Percentiles rank a stretch among this genome's conserved stretches.
phyloP scores from a whole-genome alignment of 2,797 vertebrate genomes.

The Artibeus jamaicensis region DNA sequence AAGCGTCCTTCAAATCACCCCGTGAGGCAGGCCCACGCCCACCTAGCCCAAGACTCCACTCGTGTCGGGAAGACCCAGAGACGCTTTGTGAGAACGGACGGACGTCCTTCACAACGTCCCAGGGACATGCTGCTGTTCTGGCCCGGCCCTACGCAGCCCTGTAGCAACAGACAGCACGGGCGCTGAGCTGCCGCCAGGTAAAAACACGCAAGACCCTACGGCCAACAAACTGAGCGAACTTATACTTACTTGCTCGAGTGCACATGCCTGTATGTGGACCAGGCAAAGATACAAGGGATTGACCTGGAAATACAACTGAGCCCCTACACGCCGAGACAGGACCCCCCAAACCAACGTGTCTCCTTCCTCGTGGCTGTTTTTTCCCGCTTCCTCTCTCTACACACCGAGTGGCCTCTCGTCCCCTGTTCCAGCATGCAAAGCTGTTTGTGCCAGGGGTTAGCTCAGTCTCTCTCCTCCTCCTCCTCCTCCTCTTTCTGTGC shows the following conservation, averaged over 20 bases:
- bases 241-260: neutral
- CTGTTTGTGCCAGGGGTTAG: neutral
- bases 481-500: neutral
- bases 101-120: rapidly evolving
- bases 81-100: neutral
- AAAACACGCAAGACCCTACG: neutral
- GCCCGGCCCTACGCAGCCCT: neutral
- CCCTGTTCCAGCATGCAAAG: neutral
- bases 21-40: neutral
- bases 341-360: neutral
- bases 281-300: neutral
- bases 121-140: neutral
- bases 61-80: neutral
- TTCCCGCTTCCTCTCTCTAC: neutral
- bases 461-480: neutral
- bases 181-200: neutral
- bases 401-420: neutral
- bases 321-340: neutral
- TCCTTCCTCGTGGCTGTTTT: neutral
- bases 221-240: neutral
- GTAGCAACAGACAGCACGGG: neutral
- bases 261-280: neutral
- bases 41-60: neutral
- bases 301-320: neutral
- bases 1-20: neutral